phyloP scores from a whole-genome alignment of 1,140 invertebrate genomes.

The Medauroidea extradentata region DNA sequence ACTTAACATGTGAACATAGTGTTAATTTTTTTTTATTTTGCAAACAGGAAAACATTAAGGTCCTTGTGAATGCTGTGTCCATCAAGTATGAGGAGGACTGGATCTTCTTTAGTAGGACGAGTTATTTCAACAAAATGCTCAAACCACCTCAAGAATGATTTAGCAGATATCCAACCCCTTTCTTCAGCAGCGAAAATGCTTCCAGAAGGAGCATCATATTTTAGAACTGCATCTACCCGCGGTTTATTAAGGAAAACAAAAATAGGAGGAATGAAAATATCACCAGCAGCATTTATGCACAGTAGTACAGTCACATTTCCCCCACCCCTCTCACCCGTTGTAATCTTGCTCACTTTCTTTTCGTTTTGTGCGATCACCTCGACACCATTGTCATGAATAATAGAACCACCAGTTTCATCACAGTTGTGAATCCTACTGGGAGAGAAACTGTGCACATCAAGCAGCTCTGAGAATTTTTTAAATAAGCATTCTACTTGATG shows the following conservation, averaged over 20 bases:
- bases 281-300: conserved; percentile 10
- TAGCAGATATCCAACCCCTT: conserved; percentile 24
- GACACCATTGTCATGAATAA: background rate
- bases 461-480: background rate
- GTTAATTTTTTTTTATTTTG: background rate
- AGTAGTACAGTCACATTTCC: conserved; percentile 7
- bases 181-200: background rate
- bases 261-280: conserved; percentile 6
- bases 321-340: conserved; percentile 8
- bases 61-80: conserved; percentile 30
- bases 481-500: too few relatives aligned
- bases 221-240: conserved; percentile 1
- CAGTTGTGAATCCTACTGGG: background rate
- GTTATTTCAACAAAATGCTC: conserved; percentile 30
- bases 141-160: background rate
- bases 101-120: conserved; percentile 25
- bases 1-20: conserved; percentile 21
- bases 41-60: conserved; percentile 6
- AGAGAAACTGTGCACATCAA: background rate
- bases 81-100: conserved; percentile 34
- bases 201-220: background rate
- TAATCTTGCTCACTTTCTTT: conserved; percentile 7
- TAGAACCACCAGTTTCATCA: conserved; percentile 4
- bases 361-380: conserved; percentile 4
- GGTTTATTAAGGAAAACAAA: conserved; percentile 8